phyloP scores from a whole-genome alignment of 92 coral and sea anemone genomes.

The Metridium senile region DNA sequence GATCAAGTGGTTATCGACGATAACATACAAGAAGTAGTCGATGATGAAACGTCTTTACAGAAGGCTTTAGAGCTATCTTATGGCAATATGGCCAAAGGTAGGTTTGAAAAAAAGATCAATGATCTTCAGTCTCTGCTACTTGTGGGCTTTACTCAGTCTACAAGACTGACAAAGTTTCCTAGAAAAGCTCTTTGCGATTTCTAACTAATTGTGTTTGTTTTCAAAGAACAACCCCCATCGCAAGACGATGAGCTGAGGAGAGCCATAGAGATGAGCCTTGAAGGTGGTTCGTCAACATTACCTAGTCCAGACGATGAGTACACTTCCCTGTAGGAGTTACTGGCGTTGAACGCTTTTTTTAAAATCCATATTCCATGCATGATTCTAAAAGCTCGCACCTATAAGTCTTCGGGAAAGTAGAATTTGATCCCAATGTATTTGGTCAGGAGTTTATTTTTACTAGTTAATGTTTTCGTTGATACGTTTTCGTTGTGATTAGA shows the following conservation, averaged over 20 bases:
- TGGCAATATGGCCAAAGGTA: conserved; percentile 39
- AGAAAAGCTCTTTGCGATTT: background rate
- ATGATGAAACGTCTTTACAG: conserved; percentile 77
- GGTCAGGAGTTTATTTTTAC: too few relatives aligned
- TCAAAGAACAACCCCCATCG: conserved; percentile 14
- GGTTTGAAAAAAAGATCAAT: too few relatives aligned
- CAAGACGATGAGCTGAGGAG: conserved; percentile 70
- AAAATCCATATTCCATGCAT: too few relatives aligned
- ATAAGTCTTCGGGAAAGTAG: too few relatives aligned
- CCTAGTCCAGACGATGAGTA: background rate
- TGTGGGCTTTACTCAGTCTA: too few relatives aligned
- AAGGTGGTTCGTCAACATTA: conserved; percentile 30
- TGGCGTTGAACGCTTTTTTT: too few relatives aligned
- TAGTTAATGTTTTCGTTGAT: too few relatives aligned
- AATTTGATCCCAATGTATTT: too few relatives aligned
- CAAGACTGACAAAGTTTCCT: background rate
- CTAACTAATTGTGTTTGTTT: background rate
- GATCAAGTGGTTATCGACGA: conserved; percentile 41
- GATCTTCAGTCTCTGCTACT: too few relatives aligned
- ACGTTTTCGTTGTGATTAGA: too few relatives aligned
- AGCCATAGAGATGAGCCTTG: conserved; percentile 79
- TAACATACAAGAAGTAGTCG: conserved; percentile 30
- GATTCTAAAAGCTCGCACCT: too few relatives aligned
- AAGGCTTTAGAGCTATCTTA: conserved; percentile 90
- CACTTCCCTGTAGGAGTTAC: background rate